Conservation (phyloP, 1,140 invertebrate species). For the Lethocerus indicus region DNA sequence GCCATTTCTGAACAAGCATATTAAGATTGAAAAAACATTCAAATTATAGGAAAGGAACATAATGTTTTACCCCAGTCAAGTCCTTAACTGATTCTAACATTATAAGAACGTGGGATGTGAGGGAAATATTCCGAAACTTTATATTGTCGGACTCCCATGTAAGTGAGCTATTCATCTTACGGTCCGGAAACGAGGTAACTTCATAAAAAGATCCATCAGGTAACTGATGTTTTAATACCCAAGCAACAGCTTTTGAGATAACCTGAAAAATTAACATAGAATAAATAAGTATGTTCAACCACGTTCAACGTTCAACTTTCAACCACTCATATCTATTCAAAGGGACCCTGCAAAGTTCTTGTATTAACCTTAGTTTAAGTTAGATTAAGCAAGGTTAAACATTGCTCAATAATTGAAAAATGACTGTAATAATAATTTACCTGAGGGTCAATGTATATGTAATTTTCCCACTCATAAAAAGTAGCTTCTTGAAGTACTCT, state of each 20-base stretch:
- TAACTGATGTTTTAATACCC: constrained; percentile 64
- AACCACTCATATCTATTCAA: too few species aligned
- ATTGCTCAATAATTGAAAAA: too few species aligned
- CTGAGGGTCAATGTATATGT: constrained; percentile 70
- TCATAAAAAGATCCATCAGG: constrained; percentile 72
- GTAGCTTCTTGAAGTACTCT: constrained; percentile 74
- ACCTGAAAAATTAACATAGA: constrained; percentile 26
- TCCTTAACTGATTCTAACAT: constrained; percentile 68
- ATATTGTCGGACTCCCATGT: constrained; percentile 32
- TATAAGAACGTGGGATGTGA: constrained; percentile 79
- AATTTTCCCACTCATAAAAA: constrained; percentile 88
- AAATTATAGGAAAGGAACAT: constrained; percentile 11
- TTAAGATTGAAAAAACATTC: constrained; percentile 12
- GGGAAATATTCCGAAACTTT: constrained; percentile 56
- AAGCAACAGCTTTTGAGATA: constrained; percentile 56
- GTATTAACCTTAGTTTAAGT: too few species aligned
- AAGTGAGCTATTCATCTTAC: constrained; percentile 63
- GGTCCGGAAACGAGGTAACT: constrained; percentile 58
- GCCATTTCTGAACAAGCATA: constrained; percentile 1
- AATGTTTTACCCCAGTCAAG: constrained; percentile 42
- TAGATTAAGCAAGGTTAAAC: too few species aligned
- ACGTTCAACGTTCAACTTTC: too few species aligned
- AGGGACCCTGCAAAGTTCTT: too few species aligned
- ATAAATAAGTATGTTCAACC: background rate
- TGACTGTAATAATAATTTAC: constrained; percentile 23